Percentiles rank a stretch among this genome's conserved stretches.
These are phyloP conservation scores for Tupaia tana DNA, from an alignment of 2,113 vertebrate genomes.

Conservation along the genomic window DNA sequence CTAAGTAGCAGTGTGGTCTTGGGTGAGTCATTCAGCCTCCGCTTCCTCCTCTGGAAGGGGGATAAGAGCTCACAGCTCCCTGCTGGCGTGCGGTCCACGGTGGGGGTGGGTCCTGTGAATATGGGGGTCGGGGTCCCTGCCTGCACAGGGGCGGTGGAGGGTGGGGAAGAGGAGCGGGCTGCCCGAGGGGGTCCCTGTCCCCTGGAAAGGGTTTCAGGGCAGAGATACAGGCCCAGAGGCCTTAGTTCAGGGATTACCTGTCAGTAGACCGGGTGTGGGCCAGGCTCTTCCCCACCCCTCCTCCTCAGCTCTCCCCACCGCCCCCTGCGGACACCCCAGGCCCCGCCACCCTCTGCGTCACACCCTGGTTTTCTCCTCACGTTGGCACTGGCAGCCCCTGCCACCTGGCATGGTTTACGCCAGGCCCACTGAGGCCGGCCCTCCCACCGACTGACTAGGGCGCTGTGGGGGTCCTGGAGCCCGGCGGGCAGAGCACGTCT, in stretches of 20 bases:
- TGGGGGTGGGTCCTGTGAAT: not conserved
- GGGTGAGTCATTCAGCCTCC: not conserved
- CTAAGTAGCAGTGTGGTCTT: not conserved
- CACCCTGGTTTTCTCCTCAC: not conserved
- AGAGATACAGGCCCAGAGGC: not conserved
- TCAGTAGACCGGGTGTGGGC: not conserved
- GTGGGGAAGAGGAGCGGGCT: not conserved
- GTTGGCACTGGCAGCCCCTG: not conserved
- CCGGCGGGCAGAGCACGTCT: not conserved
- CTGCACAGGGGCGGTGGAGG: not conserved
- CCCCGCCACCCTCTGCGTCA: not conserved
- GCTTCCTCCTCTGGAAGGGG: not conserved
- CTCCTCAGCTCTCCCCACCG: not conserved
- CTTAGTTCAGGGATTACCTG: not conserved
- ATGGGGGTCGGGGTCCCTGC: not conserved
- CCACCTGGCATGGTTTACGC: not conserved
- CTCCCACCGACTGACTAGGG: no score
- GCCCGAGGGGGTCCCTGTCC: not conserved
- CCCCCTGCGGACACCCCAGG: not conserved
- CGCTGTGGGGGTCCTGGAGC: not conserved
- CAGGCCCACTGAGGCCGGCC: not conserved
- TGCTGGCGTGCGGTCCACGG: not conserved
- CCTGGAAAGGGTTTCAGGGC: not conserved
- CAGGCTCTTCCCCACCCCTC: not conserved
- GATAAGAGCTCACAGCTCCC: not conserved